Base-by-base conservation (phyloP, 2,797 vertebrate genomes). In the Knipowitschia caucasica region DNA sequence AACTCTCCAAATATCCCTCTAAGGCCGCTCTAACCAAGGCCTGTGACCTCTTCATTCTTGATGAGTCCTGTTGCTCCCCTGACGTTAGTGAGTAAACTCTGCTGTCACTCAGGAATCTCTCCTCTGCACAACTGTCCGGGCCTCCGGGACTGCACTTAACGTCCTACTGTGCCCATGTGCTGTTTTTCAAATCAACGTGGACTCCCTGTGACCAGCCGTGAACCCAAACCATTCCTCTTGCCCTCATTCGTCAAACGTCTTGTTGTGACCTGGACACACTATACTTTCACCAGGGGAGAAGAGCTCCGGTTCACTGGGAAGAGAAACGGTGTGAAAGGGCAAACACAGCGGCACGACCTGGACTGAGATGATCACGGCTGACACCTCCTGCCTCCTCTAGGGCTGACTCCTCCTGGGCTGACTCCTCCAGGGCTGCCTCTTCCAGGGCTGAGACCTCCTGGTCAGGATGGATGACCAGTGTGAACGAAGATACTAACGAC, bases 161-260 rank as follows among this genome's bases (percentile, higher is more conserved):
- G 15, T 82, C 81, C 78, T 42, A 64, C 81, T 82, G 85, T 53
- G 78, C 51, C 73, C 83, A 80, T 81, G 73, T 84, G 83, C 72
- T 77, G 67, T 65, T 83, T 77, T 73, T 71, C 57, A 62, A 63
- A 72, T 77, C 68, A n/a, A 21, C 64, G 55, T 53, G 65, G 77
- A 73, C 59, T 68, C 73, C 66, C 75, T 71, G 29, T 17, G 55
- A 69, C 62, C 8, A 12, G 59, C 24, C 31, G 78, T 77, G 79
- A 84, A 84, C 68, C 23, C 36, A 81, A 81, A 82, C 86, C 77
- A 59, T 71, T 54, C 77, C 76, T 70, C 71, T 44, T 42, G 59
- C 46, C 78, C 80, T 82, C 80, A 82, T 89, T 77, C 47, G 67
- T 85, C 81, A 89, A 69, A 59, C 45, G 67, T 71, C 77, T 69